Evolutionary conservation across 1,140 invertebrate genomes (phyloP), one percentile per base, ranked within the genome.

Genomic region (Listronotus oregonensis): DNA sequence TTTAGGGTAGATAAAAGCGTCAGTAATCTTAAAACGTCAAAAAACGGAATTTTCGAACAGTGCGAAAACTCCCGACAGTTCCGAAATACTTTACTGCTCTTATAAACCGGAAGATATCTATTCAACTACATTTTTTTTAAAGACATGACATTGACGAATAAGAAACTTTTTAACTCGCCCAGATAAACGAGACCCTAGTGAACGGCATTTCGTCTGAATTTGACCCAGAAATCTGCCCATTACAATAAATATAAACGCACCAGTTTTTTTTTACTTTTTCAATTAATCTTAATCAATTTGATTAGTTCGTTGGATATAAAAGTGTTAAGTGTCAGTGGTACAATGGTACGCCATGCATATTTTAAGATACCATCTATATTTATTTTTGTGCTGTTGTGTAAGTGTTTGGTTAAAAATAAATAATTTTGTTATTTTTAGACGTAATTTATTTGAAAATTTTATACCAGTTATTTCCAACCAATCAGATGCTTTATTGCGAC

Each of bases 171-270:
- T 8, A n/a, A 14, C 7, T n/a, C n/a, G 7, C 43, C 43, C 43
- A 15, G 43, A 7, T n/a, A 50, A 5, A 50, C 15, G 27, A 8
- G 12, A 21, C 47, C 50, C 31, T 14, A 34, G 50, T 37, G 50
- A 52, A 14, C 50, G 50, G 50, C 15, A 46, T 27, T 27, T 27
- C 2, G 14, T 46, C 9, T 46, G 14, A 18, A 31, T 52, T 37
- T 52, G 50, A 52, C 50, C 50, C 50, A 52, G 50, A 52, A 52
- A 52, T 52, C 34, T 52, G 50, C 50, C 50, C 50, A 52, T 52
- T 31, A 52, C 50, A 39, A 32, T 39, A 52, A 52, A 52, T 52
- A 52, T 34, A 52, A 52, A 31, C 10, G 12, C 50, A 52, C 17
- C 0, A 32, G 31, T 31, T 52, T 52, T 52, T 51, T 52, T 52